Conservation (phyloP, 2,113 vertebrate species). For the Entomyzon cyanotis region DNA sequence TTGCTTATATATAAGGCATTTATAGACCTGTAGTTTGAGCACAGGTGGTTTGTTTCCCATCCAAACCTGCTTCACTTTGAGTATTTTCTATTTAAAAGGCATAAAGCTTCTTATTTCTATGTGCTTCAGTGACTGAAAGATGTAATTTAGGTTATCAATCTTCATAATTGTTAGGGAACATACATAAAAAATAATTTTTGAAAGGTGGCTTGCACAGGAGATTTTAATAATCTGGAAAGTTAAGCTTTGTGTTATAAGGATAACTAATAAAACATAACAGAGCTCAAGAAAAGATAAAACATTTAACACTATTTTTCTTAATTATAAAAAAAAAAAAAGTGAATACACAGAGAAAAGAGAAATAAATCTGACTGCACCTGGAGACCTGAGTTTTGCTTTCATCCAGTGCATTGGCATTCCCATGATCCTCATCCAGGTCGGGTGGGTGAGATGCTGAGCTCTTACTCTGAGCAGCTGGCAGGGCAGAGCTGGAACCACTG, state of each 20-base stretch:
- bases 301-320: background rate
- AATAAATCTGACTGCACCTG: conserved; percentile 17
- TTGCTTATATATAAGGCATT: background rate
- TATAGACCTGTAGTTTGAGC: background rate
- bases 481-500: background rate
- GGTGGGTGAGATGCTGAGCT: conserved; percentile 35
- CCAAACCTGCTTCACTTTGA: background rate
- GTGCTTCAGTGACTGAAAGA: background rate
- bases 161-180: background rate
- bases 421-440: conserved; percentile 38
- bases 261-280: background rate
- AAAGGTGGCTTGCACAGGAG: background rate
- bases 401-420: background rate
- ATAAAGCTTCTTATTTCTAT: background rate
- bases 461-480: conserved; percentile 24
- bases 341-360: background rate
- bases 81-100: background rate
- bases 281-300: background rate
- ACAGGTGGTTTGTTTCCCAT: background rate
- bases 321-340: background rate
- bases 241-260: background rate
- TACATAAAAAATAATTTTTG: background rate
- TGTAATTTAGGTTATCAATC: background rate
- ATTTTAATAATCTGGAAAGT: background rate
- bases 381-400: background rate